Conservation (phyloP, 2,113 vertebrate genomes). For the Ptyas mucosa region DNA sequence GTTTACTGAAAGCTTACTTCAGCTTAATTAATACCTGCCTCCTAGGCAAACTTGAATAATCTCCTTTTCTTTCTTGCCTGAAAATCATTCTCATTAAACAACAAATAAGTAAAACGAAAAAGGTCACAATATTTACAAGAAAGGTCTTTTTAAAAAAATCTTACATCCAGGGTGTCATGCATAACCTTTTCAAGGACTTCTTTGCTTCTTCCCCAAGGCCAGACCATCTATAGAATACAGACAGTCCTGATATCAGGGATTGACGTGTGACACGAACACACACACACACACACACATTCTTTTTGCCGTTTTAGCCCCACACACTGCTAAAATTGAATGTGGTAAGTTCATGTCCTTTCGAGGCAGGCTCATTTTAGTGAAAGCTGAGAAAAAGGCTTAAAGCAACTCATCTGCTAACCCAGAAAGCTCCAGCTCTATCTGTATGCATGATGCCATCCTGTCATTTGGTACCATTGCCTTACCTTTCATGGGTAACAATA, state of each 20-base stretch:
- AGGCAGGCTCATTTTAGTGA: background rate
- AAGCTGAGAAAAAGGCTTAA: background rate
- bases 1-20: slow-evolving; percentile 60
- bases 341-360: background rate
- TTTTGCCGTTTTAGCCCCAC: background rate
- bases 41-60: slow-evolving; percentile 52
- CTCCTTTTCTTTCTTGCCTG: slow-evolving; percentile 30
- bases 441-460: background rate
- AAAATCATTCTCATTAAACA: background rate
- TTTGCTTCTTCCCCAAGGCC: background rate
- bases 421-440: background rate
- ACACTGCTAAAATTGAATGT: background rate
- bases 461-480: background rate
- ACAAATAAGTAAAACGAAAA: background rate
- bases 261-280: background rate
- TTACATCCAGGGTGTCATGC: background rate
- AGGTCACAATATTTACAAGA: slow-evolving; percentile 24
- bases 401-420: background rate
- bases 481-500: background rate
- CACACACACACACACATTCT: background rate
- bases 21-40: slow-evolving; percentile 64
- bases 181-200: background rate
- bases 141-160: background rate
- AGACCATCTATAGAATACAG: background rate
- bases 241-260: background rate